A percentile compares a stretch with the other conserved stretches of the same genome.
phyloP scores from a whole-genome alignment of 2,797 vertebrate genomes.

The Takifugu ocellatus region DNA sequence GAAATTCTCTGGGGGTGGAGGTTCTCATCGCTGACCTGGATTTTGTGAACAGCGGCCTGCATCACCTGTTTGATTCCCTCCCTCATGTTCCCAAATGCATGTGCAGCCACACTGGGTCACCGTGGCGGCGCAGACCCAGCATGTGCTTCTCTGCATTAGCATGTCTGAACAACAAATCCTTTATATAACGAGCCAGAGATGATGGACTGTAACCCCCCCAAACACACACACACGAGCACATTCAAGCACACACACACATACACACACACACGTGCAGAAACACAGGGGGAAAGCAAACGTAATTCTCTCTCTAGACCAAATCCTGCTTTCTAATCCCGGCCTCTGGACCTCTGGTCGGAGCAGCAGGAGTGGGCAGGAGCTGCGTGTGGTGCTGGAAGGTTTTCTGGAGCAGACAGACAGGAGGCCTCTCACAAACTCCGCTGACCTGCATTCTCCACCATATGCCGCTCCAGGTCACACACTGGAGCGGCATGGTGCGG shows the following conservation, averaged over 20 bases:
- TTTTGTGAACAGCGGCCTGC: constrained; percentile 47
- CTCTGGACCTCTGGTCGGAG: constrained; percentile 58
- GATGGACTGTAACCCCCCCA: constrained; percentile 15
- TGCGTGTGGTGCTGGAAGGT: constrained; percentile 41
- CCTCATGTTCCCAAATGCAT: constrained; percentile 17
- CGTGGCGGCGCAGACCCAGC: neutral
- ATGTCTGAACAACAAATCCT: constrained; percentile 36
- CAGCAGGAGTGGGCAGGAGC: constrained; percentile 58
- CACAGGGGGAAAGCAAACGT: constrained; percentile 28
- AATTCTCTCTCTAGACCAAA: constrained; percentile 66
- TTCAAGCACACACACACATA: too few species aligned
- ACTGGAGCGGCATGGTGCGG: constrained; percentile 40
- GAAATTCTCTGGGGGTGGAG: constrained; percentile 41
- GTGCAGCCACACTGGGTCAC: constrained; percentile 41
- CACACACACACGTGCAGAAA: neutral
- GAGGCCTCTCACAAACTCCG: constrained; percentile 55
- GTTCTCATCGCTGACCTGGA: constrained; percentile 68
- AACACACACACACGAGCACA: neutral
- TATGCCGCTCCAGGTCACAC: constrained; percentile 59
- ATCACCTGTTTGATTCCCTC: constrained; percentile 64
- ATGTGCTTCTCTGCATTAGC: neutral
- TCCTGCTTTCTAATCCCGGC: constrained; percentile 63
- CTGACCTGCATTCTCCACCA: constrained; percentile 72
- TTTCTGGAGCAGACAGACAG: constrained; percentile 65
- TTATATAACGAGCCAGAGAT: constrained; percentile 58